A percentile compares a stretch with the other conserved stretches of the same genome.
Conservation (phyloP, 1,140 invertebrate species). For the Tetraneura akinire region DNA sequence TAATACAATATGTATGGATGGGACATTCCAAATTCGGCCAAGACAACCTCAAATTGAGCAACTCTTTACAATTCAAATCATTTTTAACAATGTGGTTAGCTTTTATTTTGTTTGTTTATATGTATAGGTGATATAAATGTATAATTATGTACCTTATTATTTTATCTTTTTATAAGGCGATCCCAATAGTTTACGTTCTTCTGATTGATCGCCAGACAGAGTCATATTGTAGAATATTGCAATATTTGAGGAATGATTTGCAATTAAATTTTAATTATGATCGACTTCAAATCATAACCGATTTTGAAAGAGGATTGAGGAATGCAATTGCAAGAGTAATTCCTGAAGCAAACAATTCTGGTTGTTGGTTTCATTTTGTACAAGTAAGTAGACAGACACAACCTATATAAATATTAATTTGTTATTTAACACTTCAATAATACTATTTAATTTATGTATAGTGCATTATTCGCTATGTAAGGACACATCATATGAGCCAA, state of each 20-base stretch:
- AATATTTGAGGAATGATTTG: background rate
- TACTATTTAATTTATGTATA: background rate
- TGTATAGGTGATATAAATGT: background rate
- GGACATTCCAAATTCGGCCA: background rate
- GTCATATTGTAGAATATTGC: background rate
- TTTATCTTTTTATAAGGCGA: background rate
- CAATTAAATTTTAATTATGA: background rate
- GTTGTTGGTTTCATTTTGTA: background rate
- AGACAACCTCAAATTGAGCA: background rate
- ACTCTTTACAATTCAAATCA: background rate
- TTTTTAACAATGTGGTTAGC: background rate
- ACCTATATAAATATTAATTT: too few relatives aligned
- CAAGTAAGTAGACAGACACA: background rate
- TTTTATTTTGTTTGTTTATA: background rate
- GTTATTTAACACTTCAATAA: background rate
- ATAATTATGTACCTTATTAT: too few relatives aligned
- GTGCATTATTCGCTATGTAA: background rate
- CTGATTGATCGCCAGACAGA: background rate
- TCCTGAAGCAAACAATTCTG: background rate
- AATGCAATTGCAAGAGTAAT: background rate
- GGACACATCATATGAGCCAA: background rate
- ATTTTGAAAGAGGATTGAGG: background rate
- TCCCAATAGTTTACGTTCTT: background rate
- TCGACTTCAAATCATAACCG: background rate
- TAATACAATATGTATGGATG: background rate